Base-by-base conservation (phyloP, 2,113 vertebrate species). In the Pyxicephalus adspersus region DNA sequence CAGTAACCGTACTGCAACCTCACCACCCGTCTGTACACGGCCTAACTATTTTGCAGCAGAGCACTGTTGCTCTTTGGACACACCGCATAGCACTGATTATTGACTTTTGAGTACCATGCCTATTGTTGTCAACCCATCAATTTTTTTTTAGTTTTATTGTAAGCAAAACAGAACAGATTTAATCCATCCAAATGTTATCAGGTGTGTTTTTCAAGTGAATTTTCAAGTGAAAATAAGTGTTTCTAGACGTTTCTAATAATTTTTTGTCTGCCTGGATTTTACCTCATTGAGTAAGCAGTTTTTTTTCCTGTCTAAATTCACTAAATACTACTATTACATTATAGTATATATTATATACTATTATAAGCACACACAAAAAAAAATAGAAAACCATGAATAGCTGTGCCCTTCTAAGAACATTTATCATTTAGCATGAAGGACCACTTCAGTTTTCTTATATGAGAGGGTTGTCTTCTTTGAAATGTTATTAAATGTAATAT, bases 221-320 rank as follows among this genome's bases (percentile, higher is more conserved):
- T n/a, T n/a, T n/a, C n/a, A n/a, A n/a, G n/a, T 87, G 79, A 84
- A 71, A 63, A 77, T 28, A 84, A 85, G 81, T 84, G 85, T 87
- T 89, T 83, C 84, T 84, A 74, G 81, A 72, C 83, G n/a, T n/a
- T 83, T 83, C 82, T 23, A 80, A 51, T 74, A 63, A n/a, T 86
- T 83, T 83, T 89, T 85, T 86, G 70, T 74, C 83, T 85, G 86
- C 82, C 76, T 57, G 83, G 16, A 68, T 84, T 34, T 34, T 84
- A 64, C 25, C 50, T 85, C 75, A 55, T 54, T 83, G 75, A 83
- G 31, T 68, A 29, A 83, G 60, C 64, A 84, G 66, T 80, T 76
- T 78, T 80, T 70, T 63, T 76, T 64, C 50, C 76, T 87, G 86
- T 85, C 81, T 76, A 68, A n/a, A 66, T 28, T 80, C 70, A 68